Conservation (phyloP, 2,888 invertebrate genomes). For the Leptodirus hochenwartii region DNA sequence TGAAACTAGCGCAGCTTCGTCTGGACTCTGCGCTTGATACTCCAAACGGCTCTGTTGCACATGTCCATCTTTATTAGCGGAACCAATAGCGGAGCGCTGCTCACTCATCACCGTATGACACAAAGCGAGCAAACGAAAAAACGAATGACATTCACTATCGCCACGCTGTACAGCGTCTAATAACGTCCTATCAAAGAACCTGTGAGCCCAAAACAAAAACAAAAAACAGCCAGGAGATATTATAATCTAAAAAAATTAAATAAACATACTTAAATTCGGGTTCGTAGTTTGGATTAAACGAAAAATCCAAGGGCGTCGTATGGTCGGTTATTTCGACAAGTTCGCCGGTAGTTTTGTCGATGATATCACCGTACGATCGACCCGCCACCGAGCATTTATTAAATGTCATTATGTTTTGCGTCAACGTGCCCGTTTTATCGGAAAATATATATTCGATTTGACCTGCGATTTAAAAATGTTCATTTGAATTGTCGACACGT, state of each 20-base stretch:
- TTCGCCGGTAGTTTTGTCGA: constrained; percentile 76
- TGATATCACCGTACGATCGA: constrained; percentile 76
- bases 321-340: constrained; percentile 69
- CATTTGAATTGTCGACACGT: constrained; percentile 1
- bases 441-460: constrained; percentile 99
- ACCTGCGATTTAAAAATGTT: constrained; percentile 29
- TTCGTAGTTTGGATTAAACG: constrained; percentile 86
- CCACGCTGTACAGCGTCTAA: constrained; percentile 64
- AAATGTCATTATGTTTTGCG: constrained; percentile 99
- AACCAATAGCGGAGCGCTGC: constrained; percentile 65
- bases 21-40: constrained; percentile 95
- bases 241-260: too few relatives aligned
- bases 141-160: constrained; percentile 60
- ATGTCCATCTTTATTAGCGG: too few relatives aligned
- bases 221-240: too few relatives aligned
- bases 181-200: constrained; percentile 82
- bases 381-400: constrained; percentile 96
- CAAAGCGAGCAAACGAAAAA: constrained; percentile 82
- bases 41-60: constrained; percentile 34
- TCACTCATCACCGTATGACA: constrained; percentile 99
- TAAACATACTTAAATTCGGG: constrained; percentile 74
- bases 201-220: too few relatives aligned
- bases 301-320: constrained; percentile 74
- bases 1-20: constrained; percentile 92
- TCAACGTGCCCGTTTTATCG: constrained; percentile 97